These are phyloP conservation scores for Hippopotamus amphibius DNA, from an alignment of 2,113 vertebrate species.

Conservation along the genomic window DNA sequence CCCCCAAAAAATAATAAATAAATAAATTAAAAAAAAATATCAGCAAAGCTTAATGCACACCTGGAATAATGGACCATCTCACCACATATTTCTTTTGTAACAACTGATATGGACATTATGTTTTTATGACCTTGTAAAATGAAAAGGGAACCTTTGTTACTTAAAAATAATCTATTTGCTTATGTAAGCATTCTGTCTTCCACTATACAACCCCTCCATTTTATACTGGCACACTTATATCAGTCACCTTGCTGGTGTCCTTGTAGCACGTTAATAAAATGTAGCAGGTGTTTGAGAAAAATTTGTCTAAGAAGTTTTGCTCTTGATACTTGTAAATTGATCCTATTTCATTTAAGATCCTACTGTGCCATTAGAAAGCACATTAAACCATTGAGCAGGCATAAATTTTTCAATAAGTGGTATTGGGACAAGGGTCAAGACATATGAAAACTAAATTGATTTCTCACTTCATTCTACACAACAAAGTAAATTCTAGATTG, in stretches of 20 bases:
- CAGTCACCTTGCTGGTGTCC: background rate
- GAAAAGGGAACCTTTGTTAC: conserved; percentile 39
- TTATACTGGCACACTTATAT: background rate
- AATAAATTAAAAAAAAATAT: too few relatives aligned
- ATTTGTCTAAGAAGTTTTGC: conserved; percentile 10
- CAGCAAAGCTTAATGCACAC: background rate
- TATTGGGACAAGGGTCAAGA: background rate
- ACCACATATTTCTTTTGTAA: conserved; percentile 27
- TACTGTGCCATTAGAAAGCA: background rate
- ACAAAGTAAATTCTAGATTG: conserved; percentile 18
- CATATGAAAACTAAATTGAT: conserved; percentile 11
- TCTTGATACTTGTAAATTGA: background rate
- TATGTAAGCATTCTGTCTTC: background rate
- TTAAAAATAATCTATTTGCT: background rate
- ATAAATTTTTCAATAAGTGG: conserved; percentile 9
- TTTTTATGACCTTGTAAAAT: conserved; percentile 42
- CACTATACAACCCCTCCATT: background rate
- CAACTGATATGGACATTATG: background rate
- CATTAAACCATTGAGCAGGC: background rate
- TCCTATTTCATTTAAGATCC: background rate
- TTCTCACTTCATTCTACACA: background rate
- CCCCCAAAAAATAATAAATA: too few relatives aligned
- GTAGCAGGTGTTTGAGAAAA: background rate
- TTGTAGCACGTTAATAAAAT: conserved; percentile 43
- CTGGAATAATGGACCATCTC: background rate